Evolutionary conservation across 2,797 vertebrate genomes (phyloP), one percentile per base, ranked within the genome.

Genomic region (Scomberomorus guttatus): DNA sequence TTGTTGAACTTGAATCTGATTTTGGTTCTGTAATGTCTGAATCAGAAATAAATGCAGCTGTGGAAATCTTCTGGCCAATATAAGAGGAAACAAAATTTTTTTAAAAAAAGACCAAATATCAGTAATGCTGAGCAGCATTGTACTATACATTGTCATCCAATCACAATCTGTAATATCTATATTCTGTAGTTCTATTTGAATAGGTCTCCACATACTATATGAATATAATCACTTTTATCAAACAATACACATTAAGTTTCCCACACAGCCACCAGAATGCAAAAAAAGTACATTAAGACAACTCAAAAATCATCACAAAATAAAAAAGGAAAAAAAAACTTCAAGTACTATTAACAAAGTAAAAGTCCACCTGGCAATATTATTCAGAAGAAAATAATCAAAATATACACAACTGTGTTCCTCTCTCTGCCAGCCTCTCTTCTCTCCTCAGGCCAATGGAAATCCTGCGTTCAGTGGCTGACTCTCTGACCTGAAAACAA

Each of bases 291-390:
- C 80, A 82, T 81, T 73, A 92, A 92, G 83, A 90, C 73, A 72
- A 87, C 58, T 68, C 69, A 60, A 80, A 86, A 91, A 85, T 94
- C 93, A 89, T 90, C 95, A 95, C 93, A 95, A 95, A 92, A 96
- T 90, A 92, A 92, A 81, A 75, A 94, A 93, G 95, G 93, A 93
- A 95, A 95, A 42, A 94, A 94, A 95, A 96, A 97, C 90, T 98
- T 99, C 97, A 99, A 99, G 98, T 98, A 98, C 97, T 97, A 97
- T 97, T 79, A 95, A 98, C 96, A 97, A 92, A 94, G 74, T 63
- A 76, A 95, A 96, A 95, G 96, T 97, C 96, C 94, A 92, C 95
- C 95, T 96, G 95, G 97, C 96, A 96, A 96, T 95, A 95, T 95
- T 71, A 95, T 95, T 96, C 90, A 94, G 96, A 89, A 78, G 62